Percentiles rank a stretch among this genome's conserved stretches.
Evolutionary conservation across 2,888 invertebrate species (phyloP).

Genomic region (Microplitis manilae): DNA sequence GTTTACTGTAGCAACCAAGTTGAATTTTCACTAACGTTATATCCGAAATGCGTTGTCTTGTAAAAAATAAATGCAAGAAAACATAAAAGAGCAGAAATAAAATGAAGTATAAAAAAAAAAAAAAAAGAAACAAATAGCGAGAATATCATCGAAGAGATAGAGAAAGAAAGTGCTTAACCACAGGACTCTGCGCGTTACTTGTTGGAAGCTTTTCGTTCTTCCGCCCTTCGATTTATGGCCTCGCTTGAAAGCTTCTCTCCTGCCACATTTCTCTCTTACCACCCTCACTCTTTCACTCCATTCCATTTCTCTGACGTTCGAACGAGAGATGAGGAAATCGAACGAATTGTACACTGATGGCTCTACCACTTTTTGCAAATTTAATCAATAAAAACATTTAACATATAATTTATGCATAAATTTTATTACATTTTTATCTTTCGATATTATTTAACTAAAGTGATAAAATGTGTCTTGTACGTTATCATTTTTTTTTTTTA

Average conservation of each 20-base stretch:
- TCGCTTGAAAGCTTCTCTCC: slow-evolving; percentile 47
- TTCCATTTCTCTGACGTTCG: slow-evolving; percentile 3
- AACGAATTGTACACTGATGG: slow-evolving; percentile 6
- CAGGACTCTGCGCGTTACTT: slow-evolving; percentile 36
- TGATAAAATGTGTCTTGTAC: too few species aligned
- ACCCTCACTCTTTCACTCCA: slow-evolving; percentile 6
- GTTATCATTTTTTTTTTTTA: not conserved
- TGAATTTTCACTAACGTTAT: not conserved
- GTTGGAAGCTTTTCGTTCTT: slow-evolving; percentile 43
- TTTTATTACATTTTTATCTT: not conserved
- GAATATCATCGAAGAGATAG: not conserved
- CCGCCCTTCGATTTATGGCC: slow-evolving; percentile 53
- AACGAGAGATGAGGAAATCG: slow-evolving; percentile 16
- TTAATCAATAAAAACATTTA: slow-evolving; percentile 7
- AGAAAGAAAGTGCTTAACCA: slow-evolving; percentile 33
- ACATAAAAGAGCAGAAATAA: not conserved
- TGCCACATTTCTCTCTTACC: slow-evolving; percentile 20
- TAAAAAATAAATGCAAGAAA: not conserved
- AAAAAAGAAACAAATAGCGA: slow-evolving; percentile 12
- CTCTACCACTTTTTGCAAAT: not conserved
- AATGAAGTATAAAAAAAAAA: slow-evolving; percentile 16
- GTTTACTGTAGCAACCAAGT: not conserved
- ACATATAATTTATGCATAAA: not conserved
- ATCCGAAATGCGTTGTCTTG: not conserved
- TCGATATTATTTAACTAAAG: not conserved